phyloP scores from a whole-genome alignment of 2,797 vertebrate species.

The Rhabdophis nuchalis region DNA sequence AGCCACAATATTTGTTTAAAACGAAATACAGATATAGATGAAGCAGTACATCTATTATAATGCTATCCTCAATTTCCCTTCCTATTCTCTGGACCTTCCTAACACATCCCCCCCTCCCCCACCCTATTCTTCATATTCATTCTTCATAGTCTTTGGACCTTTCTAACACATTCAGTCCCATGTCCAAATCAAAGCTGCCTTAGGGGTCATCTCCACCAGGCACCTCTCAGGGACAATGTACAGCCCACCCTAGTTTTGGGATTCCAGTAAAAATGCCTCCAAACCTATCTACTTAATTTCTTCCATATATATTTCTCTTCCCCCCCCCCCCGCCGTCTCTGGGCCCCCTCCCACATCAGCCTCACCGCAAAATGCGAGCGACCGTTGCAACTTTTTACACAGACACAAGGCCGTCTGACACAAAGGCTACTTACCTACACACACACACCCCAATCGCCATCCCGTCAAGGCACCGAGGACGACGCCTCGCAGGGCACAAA shows the following conservation, averaged over 20 bases:
- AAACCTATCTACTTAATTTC: not conserved
- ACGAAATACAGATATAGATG: not conserved
- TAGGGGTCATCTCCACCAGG: not conserved
- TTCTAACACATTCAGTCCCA: too few relatives aligned
- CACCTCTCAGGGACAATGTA: not conserved
- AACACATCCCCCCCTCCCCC: too few relatives aligned
- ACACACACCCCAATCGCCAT: not conserved
- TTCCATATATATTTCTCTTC: not conserved
- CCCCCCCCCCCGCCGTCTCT: not conserved
- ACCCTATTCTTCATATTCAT: too few relatives aligned
- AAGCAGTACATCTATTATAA: not conserved
- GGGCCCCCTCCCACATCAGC: not conserved
- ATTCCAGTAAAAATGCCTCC: not conserved
- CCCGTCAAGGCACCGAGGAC: not conserved
- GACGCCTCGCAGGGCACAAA: not conserved
- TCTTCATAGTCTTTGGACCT: not conserved
- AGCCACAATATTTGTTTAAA: not conserved
- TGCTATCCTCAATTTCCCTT: not conserved
- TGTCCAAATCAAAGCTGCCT: not conserved
- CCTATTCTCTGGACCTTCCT: not conserved
- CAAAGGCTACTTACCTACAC: not conserved
- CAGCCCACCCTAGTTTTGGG: not conserved
- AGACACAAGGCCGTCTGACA: not conserved
- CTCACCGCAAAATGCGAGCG: not conserved
- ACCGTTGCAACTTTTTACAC: not conserved